A percentile compares a stretch with the other conserved stretches of the same genome.
These are phyloP conservation scores for Etheostoma nigrum DNA, from an alignment of 2,797 vertebrate genomes.

Conservation along the genomic window DNA sequence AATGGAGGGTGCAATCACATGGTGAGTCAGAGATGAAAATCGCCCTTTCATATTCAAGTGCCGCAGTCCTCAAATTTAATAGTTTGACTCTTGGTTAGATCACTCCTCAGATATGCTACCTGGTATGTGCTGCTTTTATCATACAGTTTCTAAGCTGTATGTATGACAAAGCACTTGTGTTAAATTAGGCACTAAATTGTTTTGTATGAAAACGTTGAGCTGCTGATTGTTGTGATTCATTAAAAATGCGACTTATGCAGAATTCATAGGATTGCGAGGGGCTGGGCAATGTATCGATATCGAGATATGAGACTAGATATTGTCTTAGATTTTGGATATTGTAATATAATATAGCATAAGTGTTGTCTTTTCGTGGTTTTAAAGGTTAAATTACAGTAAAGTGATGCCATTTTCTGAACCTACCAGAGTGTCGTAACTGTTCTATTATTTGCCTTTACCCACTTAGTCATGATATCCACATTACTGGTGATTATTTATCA, in stretches of 20 bases:
- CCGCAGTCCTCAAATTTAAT: conserved; percentile 8
- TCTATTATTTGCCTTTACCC: too few relatives aligned
- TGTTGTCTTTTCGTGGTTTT: too few relatives aligned
- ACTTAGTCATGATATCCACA: too few relatives aligned
- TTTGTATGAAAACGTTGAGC: not conserved
- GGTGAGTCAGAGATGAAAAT: conserved; percentile 86
- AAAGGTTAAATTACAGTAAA: too few relatives aligned
- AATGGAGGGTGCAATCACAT: conserved; percentile 99
- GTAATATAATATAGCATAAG: too few relatives aligned
- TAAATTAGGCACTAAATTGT: not conserved
- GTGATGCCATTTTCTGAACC: too few relatives aligned
- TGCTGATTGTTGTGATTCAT: not conserved
- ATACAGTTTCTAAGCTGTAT: not conserved
- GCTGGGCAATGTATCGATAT: too few relatives aligned
- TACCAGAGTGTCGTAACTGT: too few relatives aligned
- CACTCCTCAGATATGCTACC: not conserved
- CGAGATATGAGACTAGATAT: too few relatives aligned
- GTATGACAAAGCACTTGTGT: not conserved
- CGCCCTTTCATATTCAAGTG: conserved; percentile 35
- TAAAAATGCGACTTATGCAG: not conserved
- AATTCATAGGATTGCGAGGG: too few relatives aligned
- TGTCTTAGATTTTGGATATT: too few relatives aligned
- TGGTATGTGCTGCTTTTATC: not conserved
- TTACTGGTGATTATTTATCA: too few relatives aligned
- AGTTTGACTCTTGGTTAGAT: conserved; percentile 3